phyloP scores from a whole-genome alignment of 2,113 vertebrate species.

The Telmatochromis brachygnathus region DNA sequence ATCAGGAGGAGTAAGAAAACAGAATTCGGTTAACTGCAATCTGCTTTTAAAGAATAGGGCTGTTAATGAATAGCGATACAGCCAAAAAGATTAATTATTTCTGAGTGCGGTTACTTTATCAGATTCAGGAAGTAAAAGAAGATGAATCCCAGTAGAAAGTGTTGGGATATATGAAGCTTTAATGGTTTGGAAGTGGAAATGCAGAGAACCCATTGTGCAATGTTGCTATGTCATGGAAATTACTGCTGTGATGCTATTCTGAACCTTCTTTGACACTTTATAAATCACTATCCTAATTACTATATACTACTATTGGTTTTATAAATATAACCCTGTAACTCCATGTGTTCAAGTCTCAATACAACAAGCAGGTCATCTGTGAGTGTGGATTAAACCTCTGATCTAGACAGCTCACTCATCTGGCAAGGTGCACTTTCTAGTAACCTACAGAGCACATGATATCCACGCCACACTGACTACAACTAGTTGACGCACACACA shows the following conservation, averaged over 20 bases:
- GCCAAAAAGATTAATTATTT: background rate
- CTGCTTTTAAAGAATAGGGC: background rate
- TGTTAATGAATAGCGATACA: background rate
- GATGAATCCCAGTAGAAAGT: background rate
- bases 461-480: background rate
- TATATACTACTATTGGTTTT: background rate
- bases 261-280: background rate
- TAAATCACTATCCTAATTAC: background rate
- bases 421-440: background rate
- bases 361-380: background rate
- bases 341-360: background rate
- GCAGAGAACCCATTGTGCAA: background rate
- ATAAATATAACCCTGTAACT: background rate
- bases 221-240: background rate
- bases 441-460: background rate
- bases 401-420: background rate
- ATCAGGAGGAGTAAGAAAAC: background rate
- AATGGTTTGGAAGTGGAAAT: background rate
- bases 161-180: background rate
- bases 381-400: background rate
- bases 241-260: background rate
- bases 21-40: background rate
- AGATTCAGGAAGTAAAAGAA: background rate
- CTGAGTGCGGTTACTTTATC: background rate
- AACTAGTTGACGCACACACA: background rate